Evolutionary conservation across 2,888 invertebrate genomes (phyloP).

Genomic region (Apotomis turbidana): DNA sequence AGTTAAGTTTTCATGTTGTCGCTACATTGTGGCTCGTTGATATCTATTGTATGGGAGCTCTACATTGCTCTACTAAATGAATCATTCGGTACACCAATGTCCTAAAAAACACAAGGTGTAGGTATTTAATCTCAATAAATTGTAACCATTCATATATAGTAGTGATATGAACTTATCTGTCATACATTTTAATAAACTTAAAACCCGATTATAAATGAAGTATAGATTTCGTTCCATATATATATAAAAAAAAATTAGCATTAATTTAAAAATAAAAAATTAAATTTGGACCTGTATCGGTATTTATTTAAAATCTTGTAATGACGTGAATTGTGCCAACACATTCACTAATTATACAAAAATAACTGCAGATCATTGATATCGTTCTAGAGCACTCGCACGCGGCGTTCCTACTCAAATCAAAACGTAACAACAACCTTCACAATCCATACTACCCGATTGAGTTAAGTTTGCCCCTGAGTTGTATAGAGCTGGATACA

Average conservation of each 20-base stretch:
- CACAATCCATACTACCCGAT: neutral
- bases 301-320: neutral
- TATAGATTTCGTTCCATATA: no score
- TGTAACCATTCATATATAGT: no score
- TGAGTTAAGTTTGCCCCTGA: neutral
- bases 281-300: no score
- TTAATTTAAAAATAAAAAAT: no score
- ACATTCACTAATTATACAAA: neutral
- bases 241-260: no score
- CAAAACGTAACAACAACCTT: neutral
- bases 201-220: no score
- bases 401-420: neutral
- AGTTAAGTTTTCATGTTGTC: conserved; percentile 37
- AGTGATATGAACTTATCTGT: no score
- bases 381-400: neutral
- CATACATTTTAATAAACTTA: no score
- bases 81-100: no score
- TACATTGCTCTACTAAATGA: conserved; percentile 1
- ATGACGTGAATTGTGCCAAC: neutral
- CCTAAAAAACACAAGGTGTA: no score
- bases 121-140: no score
- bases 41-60: conserved; percentile 67
- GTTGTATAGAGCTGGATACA: neutral
- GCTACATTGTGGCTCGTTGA: conserved; percentile 60
- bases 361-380: neutral